Percentiles rank a stretch among this genome's conserved stretches.
Evolutionary conservation across 2,113 vertebrate genomes (phyloP).

Genomic region (Kobus ellipsiprymnus): DNA sequence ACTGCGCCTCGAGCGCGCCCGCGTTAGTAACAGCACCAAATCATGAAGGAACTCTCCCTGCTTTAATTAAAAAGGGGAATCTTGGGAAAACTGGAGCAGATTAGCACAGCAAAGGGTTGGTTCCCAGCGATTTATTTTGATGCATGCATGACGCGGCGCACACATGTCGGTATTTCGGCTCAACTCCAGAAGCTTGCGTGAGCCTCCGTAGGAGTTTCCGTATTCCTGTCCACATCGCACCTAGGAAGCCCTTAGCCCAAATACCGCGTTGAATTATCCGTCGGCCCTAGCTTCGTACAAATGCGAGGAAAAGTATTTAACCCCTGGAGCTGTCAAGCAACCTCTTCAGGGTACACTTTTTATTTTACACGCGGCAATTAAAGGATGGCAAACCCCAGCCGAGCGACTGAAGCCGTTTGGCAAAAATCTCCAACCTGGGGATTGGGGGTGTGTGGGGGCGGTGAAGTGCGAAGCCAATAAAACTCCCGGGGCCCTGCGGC

Average conservation of each 20-base stretch:
- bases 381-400: conserved; percentile 33
- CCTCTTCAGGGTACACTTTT: conserved; percentile 60
- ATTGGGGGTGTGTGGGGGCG: background rate
- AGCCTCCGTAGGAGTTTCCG: background rate
- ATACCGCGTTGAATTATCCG: conserved; percentile 4
- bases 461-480: conserved; percentile 16
- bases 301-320: conserved; percentile 27
- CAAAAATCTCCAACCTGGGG: conserved; percentile 45
- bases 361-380: conserved; percentile 62
- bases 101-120: conserved; percentile 44
- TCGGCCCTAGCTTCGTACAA: background rate
- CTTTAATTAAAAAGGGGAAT: conserved; percentile 50
- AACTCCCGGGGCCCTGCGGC: conserved; percentile 38
- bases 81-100: conserved; percentile 63
- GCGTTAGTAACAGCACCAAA: conserved; percentile 22
- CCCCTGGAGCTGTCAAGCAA: conserved; percentile 41
- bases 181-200: background rate
- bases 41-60: conserved; percentile 53
- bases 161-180: background rate
- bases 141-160: background rate
- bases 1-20: background rate
- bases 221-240: background rate
- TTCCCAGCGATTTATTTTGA: conserved; percentile 57
- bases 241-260: background rate
- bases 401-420: background rate